Base-by-base conservation (phyloP, 2,888 invertebrate genomes). In the Caenorhabditis macrosperma region DNA sequence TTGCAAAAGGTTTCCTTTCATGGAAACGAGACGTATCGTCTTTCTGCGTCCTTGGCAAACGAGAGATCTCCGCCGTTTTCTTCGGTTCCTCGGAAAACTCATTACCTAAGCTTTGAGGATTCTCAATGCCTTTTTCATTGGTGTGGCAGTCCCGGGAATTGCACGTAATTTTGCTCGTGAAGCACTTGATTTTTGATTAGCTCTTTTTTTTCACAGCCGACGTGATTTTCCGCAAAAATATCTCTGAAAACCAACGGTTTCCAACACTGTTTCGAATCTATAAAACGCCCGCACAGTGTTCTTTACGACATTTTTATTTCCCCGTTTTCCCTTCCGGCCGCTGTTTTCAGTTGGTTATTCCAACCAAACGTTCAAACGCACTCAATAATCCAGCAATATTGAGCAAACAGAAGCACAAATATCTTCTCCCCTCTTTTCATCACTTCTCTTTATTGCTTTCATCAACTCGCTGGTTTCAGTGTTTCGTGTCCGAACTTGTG, bases 1-100 rank as follows among this genome's bases (percentile, higher is more conserved):
- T 72, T 48, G 46, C n/a, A 48, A 63, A 28, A 28, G 55, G 44
- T 71, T 35, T 20, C 71, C 69, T 61, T 38, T 52, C 35, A 69
- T 50, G 69, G 69, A 52, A 52, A 59, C 33, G 26, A 30, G 26
- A 28, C 20, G 55, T 24, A 61, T 68, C 48, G 26, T 26, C 33
- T 54, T 26, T 38, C 38, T 48, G 33, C 28, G 60, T 61, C 71
- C 61, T 71, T 71, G 71, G 60, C 26, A 54, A 35, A 9, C n/a
- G 6, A 44, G 35, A 50, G 12, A 38, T 15, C 38, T 15, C 33
- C 33, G 30, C 20, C 35, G 1, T 38, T 55, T 68, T 35, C 33
- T 28, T 20, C 24, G n/a, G 7, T 41, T 60, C 30, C 44, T 35
- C 35, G 30, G 30, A 28, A 48, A 68, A 59, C 38, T 69, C 60